Evolutionary conservation across 1,140 invertebrate genomes (phyloP).

Genomic region (Drosophila mauritiana): DNA sequence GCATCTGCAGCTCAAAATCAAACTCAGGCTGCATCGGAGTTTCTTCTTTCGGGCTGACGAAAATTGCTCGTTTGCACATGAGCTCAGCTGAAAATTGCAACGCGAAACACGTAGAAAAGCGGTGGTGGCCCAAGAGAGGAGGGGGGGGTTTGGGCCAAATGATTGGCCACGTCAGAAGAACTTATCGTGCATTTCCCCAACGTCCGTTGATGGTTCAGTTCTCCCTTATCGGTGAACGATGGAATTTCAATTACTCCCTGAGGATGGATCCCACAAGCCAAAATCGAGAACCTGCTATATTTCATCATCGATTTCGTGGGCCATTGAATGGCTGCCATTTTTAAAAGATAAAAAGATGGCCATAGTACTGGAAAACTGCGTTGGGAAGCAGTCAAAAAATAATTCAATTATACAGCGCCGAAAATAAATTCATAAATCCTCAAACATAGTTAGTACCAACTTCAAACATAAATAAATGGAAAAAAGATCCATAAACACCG

Average conservation of each 20-base stretch:
- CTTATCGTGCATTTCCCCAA: constrained; percentile 67
- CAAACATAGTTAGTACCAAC: constrained; percentile 16
- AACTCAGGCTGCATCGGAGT: constrained; percentile 11
- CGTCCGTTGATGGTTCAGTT: constrained; percentile 34
- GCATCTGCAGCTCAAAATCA: constrained; percentile 40
- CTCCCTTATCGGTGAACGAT: constrained; percentile 50
- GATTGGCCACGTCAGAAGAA: constrained; percentile 77
- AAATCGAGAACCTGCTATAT: constrained; percentile 1
- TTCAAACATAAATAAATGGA: constrained; percentile 23
- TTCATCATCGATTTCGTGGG: neutral
- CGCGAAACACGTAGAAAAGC: constrained; percentile 70
- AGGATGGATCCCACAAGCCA: constrained; percentile 12
- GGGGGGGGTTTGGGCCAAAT: constrained; percentile 41
- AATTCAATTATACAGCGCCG: constrained; percentile 21
- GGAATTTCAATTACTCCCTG: constrained; percentile 66
- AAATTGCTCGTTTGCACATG: constrained; percentile 75
- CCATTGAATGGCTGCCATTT: neutral
- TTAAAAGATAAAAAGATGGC: neutral
- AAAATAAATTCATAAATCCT: constrained; percentile 39
- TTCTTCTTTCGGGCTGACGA: constrained; percentile 42
- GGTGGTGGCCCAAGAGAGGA: neutral
- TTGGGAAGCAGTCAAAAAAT: no score
- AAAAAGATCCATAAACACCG: constrained; percentile 25
- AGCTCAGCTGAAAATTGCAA: constrained; percentile 80
- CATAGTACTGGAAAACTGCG: neutral